Base-by-base conservation (phyloP, 2,113 vertebrate genomes). In the Phalacrocorax carbo region DNA sequence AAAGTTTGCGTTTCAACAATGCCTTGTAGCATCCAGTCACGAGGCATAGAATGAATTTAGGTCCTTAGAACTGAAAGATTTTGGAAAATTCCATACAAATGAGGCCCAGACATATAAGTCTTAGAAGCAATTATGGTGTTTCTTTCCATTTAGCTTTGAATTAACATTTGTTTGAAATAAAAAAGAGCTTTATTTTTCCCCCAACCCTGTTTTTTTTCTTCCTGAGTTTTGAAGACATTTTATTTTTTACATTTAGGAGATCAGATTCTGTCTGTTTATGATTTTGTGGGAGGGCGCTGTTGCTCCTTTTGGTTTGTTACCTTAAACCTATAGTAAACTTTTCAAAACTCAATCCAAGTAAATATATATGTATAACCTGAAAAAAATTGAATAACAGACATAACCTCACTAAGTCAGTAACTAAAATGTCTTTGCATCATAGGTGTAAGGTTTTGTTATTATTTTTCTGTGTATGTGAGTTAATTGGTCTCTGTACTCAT, bases 161-260 rank as follows among this genome's bases (percentile, higher is more conserved):
- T 95, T 94, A 91, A 69, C 86, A 82, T 96, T 96, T 96, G 78
- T 96, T 94, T 91, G 78, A 93, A 96, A 95, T 85, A 87, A 87
- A 94, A 91, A 69, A 13, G 26, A 86, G 65, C 29, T 72, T 96
- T 77, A 66, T 77, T 93, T 91, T 60, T 1, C 46, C 27, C 25
- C 7, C 13, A 86, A 46, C 9, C 4, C 19, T 57, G 25, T 7
- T 55, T 79, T 62, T 54, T 54, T 32, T 32, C 15, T 27, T 66
- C 8, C 16, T 84, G 15, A 40, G 22, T 88, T 92, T 82, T 91
- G 73, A 73, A 90, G 32, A 42, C 12, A 18, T 75, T 78, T 82
- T 90, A 4, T 44, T 48, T 79, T 71, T 54, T 57, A 7, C 9
- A 55, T 72, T 90, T 46, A 26, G 3, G 19, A 73, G 40, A 68